A percentile compares a stretch with the other conserved stretches of the same genome.
These are phyloP conservation scores for Tetragnatha montana DNA, from an alignment of 2,888 invertebrate genomes.

Conservation along the genomic window DNA sequence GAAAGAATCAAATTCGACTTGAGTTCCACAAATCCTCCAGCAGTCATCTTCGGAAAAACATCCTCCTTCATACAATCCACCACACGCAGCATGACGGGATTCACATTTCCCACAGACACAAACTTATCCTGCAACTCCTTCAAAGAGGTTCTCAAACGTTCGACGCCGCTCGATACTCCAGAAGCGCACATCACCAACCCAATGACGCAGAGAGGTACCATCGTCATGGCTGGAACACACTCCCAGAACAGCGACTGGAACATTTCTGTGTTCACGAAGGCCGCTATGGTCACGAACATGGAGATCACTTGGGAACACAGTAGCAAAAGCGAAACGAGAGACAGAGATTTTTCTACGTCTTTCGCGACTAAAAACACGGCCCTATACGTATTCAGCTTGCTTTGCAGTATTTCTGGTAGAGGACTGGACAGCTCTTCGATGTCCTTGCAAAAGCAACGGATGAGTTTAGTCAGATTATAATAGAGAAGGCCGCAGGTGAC, in stretches of 20 bases:
- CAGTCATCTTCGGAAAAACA: conserved; percentile 8
- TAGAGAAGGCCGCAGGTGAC: too few relatives aligned
- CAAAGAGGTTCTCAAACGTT: neutral
- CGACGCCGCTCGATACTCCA: neutral
- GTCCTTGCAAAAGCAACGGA: too few relatives aligned
- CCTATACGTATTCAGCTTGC: too few relatives aligned
- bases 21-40: conserved; percentile 2
- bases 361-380: too few relatives aligned
- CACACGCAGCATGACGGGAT: neutral
- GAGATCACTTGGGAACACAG: conserved; percentile 1
- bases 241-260: neutral
- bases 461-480: too few relatives aligned
- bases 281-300: neutral
- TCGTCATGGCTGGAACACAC: neutral
- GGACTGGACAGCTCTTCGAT: too few relatives aligned
- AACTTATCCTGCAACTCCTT: neutral
- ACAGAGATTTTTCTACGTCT: too few relatives aligned
- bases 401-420: too few relatives aligned
- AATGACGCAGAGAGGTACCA: neutral
- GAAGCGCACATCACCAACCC: neutral
- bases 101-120: neutral
- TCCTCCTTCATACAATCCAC: conserved; percentile 5
- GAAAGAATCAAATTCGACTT: conserved; percentile 2
- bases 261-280: neutral
- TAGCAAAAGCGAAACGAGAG: neutral